phyloP scores from a whole-genome alignment of 2,888 invertebrate genomes.

The Pherbina coryleti region DNA sequence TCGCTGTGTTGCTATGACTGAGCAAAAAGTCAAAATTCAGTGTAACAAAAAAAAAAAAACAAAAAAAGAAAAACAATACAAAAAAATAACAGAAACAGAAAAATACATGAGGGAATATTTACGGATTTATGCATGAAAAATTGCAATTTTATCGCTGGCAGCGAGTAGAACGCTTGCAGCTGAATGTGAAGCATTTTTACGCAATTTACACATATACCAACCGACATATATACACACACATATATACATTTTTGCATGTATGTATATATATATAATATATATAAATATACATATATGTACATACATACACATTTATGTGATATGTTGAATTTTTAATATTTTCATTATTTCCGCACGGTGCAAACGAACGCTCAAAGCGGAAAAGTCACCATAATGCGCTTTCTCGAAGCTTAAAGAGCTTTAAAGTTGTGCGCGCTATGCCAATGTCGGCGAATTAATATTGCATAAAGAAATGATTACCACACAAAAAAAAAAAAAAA shows the following conservation, averaged over 20 bases:
- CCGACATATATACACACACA: neutral
- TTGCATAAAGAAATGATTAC: too few relatives aligned
- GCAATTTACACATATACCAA: neutral
- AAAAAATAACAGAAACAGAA: neutral
- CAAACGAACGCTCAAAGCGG: neutral
- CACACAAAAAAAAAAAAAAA: too few relatives aligned
- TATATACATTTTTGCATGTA: too few relatives aligned
- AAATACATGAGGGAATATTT: neutral
- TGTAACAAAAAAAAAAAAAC: neutral
- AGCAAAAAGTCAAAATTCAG: constrained; percentile 37
- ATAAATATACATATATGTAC: too few relatives aligned
- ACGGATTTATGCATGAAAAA: constrained; percentile 27
- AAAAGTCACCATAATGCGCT: constrained; percentile 7
- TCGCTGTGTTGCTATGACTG: neutral
- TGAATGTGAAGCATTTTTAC: constrained; percentile 27
- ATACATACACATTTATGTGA: neutral
- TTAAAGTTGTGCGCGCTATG: neutral
- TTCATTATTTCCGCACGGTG: constrained; percentile 8
- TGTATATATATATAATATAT: too few relatives aligned
- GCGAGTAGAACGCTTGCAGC: neutral
- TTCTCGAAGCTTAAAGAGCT: constrained; percentile 17
- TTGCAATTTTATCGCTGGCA: constrained; percentile 39
- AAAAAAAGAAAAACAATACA: neutral
- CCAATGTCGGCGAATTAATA: too few relatives aligned
- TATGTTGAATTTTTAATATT: constrained; percentile 21